phyloP scores from a whole-genome alignment of 2,797 vertebrate genomes.

The Catharus ustulatus region DNA sequence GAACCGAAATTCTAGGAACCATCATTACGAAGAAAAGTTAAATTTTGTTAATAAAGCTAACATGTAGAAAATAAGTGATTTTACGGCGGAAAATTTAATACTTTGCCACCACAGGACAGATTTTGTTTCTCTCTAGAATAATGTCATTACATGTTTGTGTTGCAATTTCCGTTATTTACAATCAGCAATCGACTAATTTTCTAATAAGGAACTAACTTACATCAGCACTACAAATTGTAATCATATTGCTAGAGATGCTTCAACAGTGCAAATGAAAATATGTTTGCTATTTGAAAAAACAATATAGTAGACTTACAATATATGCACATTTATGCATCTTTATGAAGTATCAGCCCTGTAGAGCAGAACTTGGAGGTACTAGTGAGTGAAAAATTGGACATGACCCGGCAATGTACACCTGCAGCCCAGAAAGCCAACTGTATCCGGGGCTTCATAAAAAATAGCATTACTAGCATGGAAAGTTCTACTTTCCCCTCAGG shows the following conservation, averaged over 20 bases:
- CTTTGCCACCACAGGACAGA: not conserved
- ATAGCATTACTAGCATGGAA: not conserved
- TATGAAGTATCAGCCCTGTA: not conserved
- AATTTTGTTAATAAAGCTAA: not conserved
- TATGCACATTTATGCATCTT: not conserved
- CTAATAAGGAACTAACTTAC: not conserved
- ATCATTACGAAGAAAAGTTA: not conserved
- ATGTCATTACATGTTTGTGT: not conserved
- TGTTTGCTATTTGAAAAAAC: not conserved
- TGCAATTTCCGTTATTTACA: not conserved
- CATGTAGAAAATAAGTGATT: not conserved
- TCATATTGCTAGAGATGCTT: not conserved
- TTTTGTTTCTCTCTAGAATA: not conserved
- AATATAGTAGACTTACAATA: not conserved
- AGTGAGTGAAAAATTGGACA: not conserved
- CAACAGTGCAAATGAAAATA: not conserved
- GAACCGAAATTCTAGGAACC: not conserved
- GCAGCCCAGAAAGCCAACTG: not conserved
- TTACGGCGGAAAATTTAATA: not conserved
- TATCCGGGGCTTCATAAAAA: not conserved
- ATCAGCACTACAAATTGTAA: not conserved
- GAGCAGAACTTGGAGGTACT: not conserved
- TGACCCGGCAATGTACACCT: fast-evolving
- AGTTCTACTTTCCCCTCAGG: not conserved
- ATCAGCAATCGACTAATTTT: not conserved